These are phyloP conservation scores for Alviniconcha strummeri DNA, from an alignment of 2,888 invertebrate genomes.

Conservation along the genomic window DNA sequence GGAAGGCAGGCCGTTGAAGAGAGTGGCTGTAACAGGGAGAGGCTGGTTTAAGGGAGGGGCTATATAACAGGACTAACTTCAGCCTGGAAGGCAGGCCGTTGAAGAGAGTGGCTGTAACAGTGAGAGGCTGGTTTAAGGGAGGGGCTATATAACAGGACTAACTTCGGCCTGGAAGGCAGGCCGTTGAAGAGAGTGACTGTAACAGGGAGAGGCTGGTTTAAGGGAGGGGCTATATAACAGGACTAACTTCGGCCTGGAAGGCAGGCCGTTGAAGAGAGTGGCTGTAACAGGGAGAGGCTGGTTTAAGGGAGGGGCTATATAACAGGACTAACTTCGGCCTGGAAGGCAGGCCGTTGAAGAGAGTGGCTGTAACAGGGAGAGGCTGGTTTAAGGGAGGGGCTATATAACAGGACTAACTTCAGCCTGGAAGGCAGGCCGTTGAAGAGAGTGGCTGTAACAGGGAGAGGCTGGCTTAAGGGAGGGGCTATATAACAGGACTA, in stretches of 20 bases:
- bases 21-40: background rate
- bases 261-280: slow-evolving; percentile 32
- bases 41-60: too few species aligned
- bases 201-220: too few species aligned
- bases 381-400: slow-evolving; percentile 35
- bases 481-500: background rate
- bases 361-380: slow-evolving; percentile 21
- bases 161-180: too few species aligned
- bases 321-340: slow-evolving; percentile 27
- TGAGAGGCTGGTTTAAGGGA: background rate
- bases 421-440: slow-evolving; percentile 29
- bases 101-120: background rate
- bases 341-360: slow-evolving; percentile 25
- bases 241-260: slow-evolving; percentile 15
- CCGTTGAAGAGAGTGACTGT: too few species aligned
- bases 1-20: slow-evolving; percentile 18
- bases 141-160: too few species aligned
- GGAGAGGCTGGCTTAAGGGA: slow-evolving; percentile 12
- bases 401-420: slow-evolving; percentile 14
- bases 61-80: too few species aligned
- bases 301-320: too few species aligned
- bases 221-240: too few species aligned
- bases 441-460: slow-evolving; percentile 21
- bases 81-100: too few species aligned
- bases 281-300: too few species aligned